A percentile compares a stretch with the other conserved stretches of the same genome.
Conservation (phyloP, 2,113 vertebrate species). For the Naja naja region DNA sequence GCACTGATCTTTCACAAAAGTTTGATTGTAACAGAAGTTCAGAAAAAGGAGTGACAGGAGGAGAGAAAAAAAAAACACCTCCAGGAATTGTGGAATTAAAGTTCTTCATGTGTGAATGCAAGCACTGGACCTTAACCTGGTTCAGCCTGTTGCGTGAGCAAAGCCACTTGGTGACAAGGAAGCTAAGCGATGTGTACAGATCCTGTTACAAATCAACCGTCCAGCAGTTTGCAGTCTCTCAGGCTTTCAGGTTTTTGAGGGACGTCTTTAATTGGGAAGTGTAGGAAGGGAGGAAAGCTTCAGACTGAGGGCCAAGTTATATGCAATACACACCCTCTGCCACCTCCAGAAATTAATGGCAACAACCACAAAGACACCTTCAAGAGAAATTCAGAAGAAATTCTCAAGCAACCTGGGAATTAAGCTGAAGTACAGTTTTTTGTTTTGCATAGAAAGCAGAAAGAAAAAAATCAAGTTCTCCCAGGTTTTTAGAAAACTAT, state of each 20-base stretch:
- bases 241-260: not conserved
- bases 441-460: not conserved
- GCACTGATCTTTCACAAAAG: not conserved
- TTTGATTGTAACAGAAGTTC: not conserved
- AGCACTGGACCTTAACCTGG: not conserved
- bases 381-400: not conserved
- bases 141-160: not conserved
- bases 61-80: rapidly evolving
- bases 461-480: not conserved
- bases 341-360: not conserved
- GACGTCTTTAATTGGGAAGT: not conserved
- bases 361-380: not conserved
- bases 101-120: not conserved
- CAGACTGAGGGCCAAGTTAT: not conserved
- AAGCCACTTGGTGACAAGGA: not conserved
- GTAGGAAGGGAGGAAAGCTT: not conserved
- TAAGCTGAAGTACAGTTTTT: not conserved
- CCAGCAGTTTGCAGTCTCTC: not conserved
- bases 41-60: not conserved
- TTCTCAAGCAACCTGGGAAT: not conserved
- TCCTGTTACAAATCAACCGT: not conserved
- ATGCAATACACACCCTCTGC: not conserved
- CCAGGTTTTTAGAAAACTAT: not conserved
- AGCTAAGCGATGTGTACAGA: not conserved
- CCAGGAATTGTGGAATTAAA: not conserved